Evolutionary conservation across 2,797 vertebrate genomes (phyloP), one percentile per base, ranked within the genome.

Genomic region (Melanotaenia parkinsoni): DNA sequence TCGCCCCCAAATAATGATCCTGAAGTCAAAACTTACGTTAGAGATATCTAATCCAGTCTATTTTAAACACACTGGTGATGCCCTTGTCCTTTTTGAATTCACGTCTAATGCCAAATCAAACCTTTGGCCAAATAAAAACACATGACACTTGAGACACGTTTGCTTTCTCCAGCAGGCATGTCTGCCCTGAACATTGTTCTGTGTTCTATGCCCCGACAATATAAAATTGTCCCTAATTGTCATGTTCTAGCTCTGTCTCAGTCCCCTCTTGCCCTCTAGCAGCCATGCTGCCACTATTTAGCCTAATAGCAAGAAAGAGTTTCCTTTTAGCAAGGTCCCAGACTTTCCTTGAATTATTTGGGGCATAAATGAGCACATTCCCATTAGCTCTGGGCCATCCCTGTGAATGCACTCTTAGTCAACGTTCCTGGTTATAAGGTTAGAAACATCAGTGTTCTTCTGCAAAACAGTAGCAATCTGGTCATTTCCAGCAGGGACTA

Each of bases 401-500:
- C 38, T 58, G 8, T 30, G n/a, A 47, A 45, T 54, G 20, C 13
- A 43, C 16, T 7, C 35, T 37, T 22, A 32, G 62, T 68, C 72
- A 70, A 57, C 30, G 28, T 54, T 40, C n/a, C 18, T 45, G 28
- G 28, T 60, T 54, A 1, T 10, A 32, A 50, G 35, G 40, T 60
- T 63, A 6, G 54, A 62, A 63, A 51, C 13, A 45, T 57, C 45
- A 54, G 64, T 43, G 62, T n/a, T 56, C 56, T 9, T 67, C 14
- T 61, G 20, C 54, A 53, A 38, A 69, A 30, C 32, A 51, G 47
- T 38, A 66, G 37, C 60, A 64, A 72, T 70, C 2, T 13, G 43
- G 62, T 56, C 2, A 13, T 76, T 75, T n/a, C 53, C 26, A 8
- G 58, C 54, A 40, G 74, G 50, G 58, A 3, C 59, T 59, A 66